Conservation (phyloP, 2,888 invertebrate genomes). For the Anoncus sp. region DNA sequence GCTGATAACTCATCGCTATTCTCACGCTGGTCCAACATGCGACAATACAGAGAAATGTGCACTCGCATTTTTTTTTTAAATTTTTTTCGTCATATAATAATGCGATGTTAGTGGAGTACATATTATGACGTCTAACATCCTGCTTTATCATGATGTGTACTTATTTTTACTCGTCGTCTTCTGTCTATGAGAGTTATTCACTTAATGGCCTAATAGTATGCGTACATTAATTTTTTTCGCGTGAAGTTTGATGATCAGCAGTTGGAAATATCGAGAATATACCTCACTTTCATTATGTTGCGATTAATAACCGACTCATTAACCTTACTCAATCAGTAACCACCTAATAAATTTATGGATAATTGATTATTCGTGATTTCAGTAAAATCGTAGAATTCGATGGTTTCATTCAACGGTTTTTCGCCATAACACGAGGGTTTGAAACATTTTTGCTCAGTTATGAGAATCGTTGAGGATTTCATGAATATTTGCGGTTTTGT, state of each 20-base stretch:
- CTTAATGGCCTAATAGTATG: neutral
- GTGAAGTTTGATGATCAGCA: neutral
- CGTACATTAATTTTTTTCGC: neutral
- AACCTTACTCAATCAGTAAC: neutral
- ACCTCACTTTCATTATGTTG: neutral
- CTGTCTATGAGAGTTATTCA: neutral
- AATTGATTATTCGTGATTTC: neutral
- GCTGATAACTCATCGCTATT: constrained; percentile 82
- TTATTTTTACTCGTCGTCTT: constrained; percentile 1
- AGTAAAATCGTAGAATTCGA: neutral
- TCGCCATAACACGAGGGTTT: neutral
- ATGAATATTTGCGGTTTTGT: constrained; percentile 29
- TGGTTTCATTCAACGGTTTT: constrained; percentile 9
- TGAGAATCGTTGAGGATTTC: constrained; percentile 18
- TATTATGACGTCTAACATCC: constrained; percentile 48
- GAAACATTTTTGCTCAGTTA: neutral
- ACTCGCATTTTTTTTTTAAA: constrained; percentile 39
- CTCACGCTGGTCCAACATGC: constrained; percentile 78
- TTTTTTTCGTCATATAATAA: constrained; percentile 44
- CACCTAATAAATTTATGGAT: neutral
- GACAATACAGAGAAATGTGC: constrained; percentile 54
- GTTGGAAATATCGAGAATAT: neutral
- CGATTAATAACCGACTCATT: neutral
- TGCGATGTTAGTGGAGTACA: constrained; percentile 30
- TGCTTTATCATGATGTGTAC: constrained; percentile 9